Conservation (phyloP, 1,140 invertebrate genomes). For the Coelopa frigida region DNA sequence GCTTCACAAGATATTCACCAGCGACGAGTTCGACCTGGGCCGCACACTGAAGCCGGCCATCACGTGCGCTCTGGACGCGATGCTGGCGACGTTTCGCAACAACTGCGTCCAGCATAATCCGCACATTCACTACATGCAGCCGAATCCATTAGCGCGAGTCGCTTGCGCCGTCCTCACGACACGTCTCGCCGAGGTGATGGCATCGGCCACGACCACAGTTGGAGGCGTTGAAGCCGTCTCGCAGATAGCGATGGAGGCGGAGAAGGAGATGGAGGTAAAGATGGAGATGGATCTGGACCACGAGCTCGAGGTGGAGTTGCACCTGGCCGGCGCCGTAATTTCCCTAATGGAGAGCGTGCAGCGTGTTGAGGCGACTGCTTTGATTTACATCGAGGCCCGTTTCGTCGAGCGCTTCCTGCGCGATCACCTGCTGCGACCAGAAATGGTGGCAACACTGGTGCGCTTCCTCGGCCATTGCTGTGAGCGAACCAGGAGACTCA, state of each 20-base stretch:
- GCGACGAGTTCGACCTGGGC: slow-evolving; percentile 26
- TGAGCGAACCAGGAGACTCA: too few relatives aligned
- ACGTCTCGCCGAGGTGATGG: slow-evolving; percentile 16
- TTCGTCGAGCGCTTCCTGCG: slow-evolving; percentile 38
- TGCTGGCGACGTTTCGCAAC: slow-evolving; percentile 32
- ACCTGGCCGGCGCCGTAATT: slow-evolving; percentile 26
- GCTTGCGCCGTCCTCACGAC: slow-evolving; percentile 27
- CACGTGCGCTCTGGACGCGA: slow-evolving; percentile 25
- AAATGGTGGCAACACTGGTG: slow-evolving; percentile 22
- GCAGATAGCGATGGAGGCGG: slow-evolving; percentile 4
- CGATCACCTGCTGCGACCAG: slow-evolving; percentile 33
- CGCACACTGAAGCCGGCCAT: slow-evolving; percentile 29
- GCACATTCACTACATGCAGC: slow-evolving; percentile 43
- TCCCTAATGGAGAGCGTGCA: slow-evolving; percentile 24
- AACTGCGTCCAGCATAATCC: slow-evolving; percentile 43
- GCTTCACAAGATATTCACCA: slow-evolving; percentile 29
- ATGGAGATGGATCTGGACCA: too few relatives aligned
- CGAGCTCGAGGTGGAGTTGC: slow-evolving; percentile 12
- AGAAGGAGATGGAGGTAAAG: not conserved
- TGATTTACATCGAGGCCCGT: slow-evolving; percentile 38
- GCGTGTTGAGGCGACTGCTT: slow-evolving; percentile 27
- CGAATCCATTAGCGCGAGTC: slow-evolving; percentile 34
- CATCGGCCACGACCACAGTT: too few relatives aligned
- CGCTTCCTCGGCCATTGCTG: slow-evolving; percentile 21
- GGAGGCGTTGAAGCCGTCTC: not conserved